Base-by-base conservation (phyloP, 2,888 invertebrate species). In the Rhamnusium bicolor region DNA sequence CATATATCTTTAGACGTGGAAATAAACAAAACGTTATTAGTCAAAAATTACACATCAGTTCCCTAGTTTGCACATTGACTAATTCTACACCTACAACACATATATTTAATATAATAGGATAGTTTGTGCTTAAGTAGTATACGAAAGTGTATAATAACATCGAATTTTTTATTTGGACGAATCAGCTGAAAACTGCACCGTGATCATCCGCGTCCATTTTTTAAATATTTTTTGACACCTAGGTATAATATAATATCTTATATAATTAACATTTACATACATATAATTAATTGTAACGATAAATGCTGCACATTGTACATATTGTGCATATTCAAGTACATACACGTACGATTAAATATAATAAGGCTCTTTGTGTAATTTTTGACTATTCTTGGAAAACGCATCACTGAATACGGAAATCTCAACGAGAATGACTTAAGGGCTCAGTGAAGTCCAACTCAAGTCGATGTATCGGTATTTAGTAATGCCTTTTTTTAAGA, bases 151-250 rank as follows among this genome's bases (percentile, higher is more conserved):
- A 79, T 73, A n/a, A n/a, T 67, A 75, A 78, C 77, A 78, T 77
- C 77, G 66, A 77, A 47, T 74, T 77, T 80, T 78, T 79, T 80
- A 81, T 78, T 62, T 54, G 75, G 76, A 77, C 79, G 6, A n/a
- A 46, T 69, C 46, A 60, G 72, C 74, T 75, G 76, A 76, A 79
- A 76, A 78, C 83, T 84, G 84, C 84, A 84, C 83, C 83, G 76
- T 80, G 73, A 72, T 76, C 79, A 79, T 71, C 75, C 46, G 60
- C 53, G 71, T 65, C 77, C 78, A 65, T 63, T 80, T 77, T 80
- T 79, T 80, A 72, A 68, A 69, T 72, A 78, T 76, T 76, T 77
- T 61, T 67, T 71, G 73, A 81, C 82, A 82, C 69, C 75, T 77
- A 78, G 32, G 69, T 76, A 71, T 70, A 74, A n/a, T 69, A 70